Conservation (phyloP, 2,888 invertebrate genomes). For the Clistopyga incitator region DNA sequence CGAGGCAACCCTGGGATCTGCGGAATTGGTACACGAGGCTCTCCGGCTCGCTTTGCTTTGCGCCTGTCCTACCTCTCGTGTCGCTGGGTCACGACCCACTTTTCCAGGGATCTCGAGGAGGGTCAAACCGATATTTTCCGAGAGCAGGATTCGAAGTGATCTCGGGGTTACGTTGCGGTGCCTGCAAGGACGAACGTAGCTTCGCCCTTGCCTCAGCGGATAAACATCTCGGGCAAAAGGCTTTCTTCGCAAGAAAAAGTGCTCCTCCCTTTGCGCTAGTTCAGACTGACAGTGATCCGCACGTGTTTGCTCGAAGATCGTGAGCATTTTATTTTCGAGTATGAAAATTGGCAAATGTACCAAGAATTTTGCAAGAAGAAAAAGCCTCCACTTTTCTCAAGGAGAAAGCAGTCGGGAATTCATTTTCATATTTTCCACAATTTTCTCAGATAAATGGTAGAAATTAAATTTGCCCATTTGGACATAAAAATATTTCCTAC, state of each 20-base stretch:
- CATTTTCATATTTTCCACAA: too few species aligned
- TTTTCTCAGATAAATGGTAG: too few species aligned
- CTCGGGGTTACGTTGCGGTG: constrained; percentile 34
- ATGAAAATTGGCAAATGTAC: too few species aligned
- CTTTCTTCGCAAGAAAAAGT: not conserved
- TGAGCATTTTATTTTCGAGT: too few species aligned
- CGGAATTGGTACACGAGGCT: constrained; percentile 60
- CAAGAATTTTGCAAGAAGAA: too few species aligned
- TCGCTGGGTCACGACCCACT: constrained; percentile 68
- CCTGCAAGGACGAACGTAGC: constrained; percentile 52
- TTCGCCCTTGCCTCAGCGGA: not conserved
- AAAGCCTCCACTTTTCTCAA: too few species aligned
- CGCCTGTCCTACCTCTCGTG: constrained; percentile 55
- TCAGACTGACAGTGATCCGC: too few species aligned
- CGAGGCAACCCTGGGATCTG: constrained; percentile 48
- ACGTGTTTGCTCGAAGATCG: too few species aligned
- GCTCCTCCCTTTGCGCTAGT: too few species aligned
- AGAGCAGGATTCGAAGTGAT: constrained; percentile 67
- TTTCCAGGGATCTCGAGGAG: constrained; percentile 60
- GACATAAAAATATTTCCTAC: too few species aligned
- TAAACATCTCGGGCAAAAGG: not conserved
- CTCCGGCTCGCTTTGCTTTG: constrained; percentile 46
- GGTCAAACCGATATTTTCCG: constrained; percentile 70
- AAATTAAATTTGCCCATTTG: too few species aligned
- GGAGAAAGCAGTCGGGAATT: too few species aligned